Conservation (phyloP, 2,888 invertebrate genomes). For the Caenorhabditis panamensis region DNA sequence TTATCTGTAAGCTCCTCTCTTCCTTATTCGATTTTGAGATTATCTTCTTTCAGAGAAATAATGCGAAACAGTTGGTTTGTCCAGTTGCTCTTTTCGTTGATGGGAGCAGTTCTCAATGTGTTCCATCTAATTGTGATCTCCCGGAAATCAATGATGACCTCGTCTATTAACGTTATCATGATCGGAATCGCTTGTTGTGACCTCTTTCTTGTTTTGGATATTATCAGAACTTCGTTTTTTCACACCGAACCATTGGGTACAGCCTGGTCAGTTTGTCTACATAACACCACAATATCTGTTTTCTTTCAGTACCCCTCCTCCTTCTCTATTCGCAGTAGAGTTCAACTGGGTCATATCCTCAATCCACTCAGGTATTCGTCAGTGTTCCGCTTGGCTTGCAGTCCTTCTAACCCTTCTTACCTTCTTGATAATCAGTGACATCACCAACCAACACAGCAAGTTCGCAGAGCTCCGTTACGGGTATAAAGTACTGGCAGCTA, state of each 20-base stretch:
- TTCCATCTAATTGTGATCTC: background rate
- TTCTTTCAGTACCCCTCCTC: slow-evolving; percentile 23
- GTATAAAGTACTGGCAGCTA: background rate
- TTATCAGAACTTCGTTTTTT: background rate
- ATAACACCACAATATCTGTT: too few relatives aligned
- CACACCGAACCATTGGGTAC: background rate
- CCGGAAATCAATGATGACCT: background rate
- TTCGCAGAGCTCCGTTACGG: slow-evolving; percentile 11
- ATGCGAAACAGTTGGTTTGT: background rate
- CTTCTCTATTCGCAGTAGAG: slow-evolving; percentile 9
- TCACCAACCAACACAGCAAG: slow-evolving; percentile 5
- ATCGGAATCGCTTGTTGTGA: background rate
- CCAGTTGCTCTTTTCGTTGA: slow-evolving; percentile 12
- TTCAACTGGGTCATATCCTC: slow-evolving; percentile 29
- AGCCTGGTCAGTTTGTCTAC: too few relatives aligned
- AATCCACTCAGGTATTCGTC: slow-evolving; percentile 15
- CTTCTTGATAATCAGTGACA: slow-evolving; percentile 20
- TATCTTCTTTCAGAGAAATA: slow-evolving; percentile 1
- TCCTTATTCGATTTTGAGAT: background rate
- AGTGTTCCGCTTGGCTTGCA: slow-evolving; percentile 40
- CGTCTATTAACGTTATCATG: background rate
- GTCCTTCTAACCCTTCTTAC: slow-evolving; percentile 21
- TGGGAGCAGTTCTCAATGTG: slow-evolving; percentile 4
- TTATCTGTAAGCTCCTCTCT: background rate
- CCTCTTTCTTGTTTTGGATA: background rate